Evolutionary conservation across 2,888 invertebrate species (phyloP), one percentile per base, ranked within the genome.

Genomic region (Xestoiulus laeticollis): DNA sequence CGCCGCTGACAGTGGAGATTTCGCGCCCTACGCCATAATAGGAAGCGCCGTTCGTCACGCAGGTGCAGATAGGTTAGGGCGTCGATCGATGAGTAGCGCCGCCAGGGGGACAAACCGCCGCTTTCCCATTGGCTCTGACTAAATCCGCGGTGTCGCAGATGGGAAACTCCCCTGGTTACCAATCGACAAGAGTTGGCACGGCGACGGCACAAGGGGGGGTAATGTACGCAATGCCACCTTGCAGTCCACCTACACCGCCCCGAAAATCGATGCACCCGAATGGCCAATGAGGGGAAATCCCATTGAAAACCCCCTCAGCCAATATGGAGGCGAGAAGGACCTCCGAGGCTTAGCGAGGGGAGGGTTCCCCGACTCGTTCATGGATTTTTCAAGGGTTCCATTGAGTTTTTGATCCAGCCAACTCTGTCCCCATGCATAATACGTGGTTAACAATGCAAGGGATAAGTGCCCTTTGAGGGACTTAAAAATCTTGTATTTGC

Each of bases 101-200:
- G 26, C 68, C 68, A 68, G 68, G 68, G 59, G 26, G 68, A 26
- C 68, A 68, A 68, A 68, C 26, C 68, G 26, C 22, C 68, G 68
- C 68, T 68, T 68, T 22, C 68, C 22, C 22, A 68, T 68, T 68
- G 68, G 68, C 10, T 26, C 68, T 68, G 22, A 12, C 68, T 26
- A 22, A 10, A 26, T 26, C 68, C 22, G 12, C 68, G 3, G 26
- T 26, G 68, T 68, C 22, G 26, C 22, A 22, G 12, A 26, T 68
- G 8, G 68, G 22, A 22, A 68, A 68, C 68, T 68, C 68, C 68
- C 68, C 68, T 68, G 68, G 68, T 68, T 68, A 68, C 68, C 68
- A 68, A 68, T 68, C 22, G 22, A 12, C 68, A 12, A 44, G 48
- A 48, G 38, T 38, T 38, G 38, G 48, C 48, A 12, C 48, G 8